Percentiles rank a stretch among this genome's conserved stretches.
Conservation (phyloP, 1,140 invertebrate species). For the Calosoma granatense region DNA sequence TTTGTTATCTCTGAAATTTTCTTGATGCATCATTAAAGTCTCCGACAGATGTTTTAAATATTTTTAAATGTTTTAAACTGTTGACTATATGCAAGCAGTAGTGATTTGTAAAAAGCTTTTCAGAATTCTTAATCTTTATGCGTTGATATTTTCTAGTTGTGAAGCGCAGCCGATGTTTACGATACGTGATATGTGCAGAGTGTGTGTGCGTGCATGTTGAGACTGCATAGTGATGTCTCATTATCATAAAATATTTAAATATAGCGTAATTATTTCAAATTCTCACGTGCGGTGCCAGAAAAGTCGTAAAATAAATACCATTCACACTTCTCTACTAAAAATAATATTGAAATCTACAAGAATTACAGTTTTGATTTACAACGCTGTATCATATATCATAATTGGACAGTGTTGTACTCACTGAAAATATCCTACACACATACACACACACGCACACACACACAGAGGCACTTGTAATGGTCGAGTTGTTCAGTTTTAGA, state of each 20-base stretch:
- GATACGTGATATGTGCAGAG: not conserved
- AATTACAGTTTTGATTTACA: not conserved
- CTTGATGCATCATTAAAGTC: no score
- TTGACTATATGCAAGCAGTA: not conserved
- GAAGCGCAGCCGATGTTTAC: not conserved
- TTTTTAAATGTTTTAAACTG: not conserved
- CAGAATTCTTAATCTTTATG: not conserved
- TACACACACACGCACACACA: no score
- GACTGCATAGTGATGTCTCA: not conserved
- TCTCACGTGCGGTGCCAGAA: not conserved
- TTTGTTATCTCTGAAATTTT: no score
- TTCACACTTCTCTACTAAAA: not conserved
- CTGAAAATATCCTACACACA: not conserved
- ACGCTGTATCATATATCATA: not conserved
- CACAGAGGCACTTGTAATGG: not conserved
- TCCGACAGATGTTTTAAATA: not conserved
- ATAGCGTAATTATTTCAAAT: not conserved
- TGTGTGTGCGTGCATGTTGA: not conserved
- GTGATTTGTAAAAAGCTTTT: not conserved
- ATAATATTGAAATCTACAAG: not conserved
- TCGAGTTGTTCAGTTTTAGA: not conserved
- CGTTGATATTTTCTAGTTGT: not conserved
- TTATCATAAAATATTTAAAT: not conserved
- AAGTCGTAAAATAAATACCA: not conserved
- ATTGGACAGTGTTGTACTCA: not conserved